phyloP scores from a whole-genome alignment of 2,797 vertebrate genomes.

The Pygocentrus nattereri region DNA sequence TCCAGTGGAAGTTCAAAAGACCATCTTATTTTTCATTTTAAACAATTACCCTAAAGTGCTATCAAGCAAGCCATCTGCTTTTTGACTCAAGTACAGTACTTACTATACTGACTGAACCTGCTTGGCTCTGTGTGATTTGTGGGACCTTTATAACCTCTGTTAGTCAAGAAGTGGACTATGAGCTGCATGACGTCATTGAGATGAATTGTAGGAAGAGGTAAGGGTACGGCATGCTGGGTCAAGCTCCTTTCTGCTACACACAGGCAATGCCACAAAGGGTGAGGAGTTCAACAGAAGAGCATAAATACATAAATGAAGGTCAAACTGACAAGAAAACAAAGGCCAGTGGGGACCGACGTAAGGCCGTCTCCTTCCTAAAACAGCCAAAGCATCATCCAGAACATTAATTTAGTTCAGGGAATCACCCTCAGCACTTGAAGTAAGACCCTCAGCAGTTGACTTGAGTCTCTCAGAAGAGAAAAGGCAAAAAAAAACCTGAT shows the following conservation, averaged over 20 bases:
- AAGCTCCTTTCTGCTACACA: slow-evolving; percentile 30
- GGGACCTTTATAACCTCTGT: slow-evolving; percentile 45
- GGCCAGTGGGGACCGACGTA: slow-evolving; percentile 57
- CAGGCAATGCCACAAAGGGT: slow-evolving; percentile 70
- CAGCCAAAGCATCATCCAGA: slow-evolving; percentile 30
- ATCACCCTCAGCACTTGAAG: background rate
- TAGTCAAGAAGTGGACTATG: slow-evolving; percentile 17
- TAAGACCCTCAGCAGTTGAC: too few relatives aligned
- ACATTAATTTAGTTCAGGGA: slow-evolving; percentile 10
- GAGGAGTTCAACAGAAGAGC: slow-evolving; percentile 77
- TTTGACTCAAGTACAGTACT: slow-evolving; percentile 12
- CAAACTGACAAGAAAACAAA: slow-evolving; percentile 82
- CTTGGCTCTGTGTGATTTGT: slow-evolving; percentile 30
- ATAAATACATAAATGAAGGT: slow-evolving; percentile 81
- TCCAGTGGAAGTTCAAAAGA: background rate
- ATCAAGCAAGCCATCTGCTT: slow-evolving; percentile 25
- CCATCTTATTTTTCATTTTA: slow-evolving; percentile 13
- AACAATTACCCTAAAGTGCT: background rate
- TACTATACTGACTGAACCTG: slow-evolving; percentile 5
- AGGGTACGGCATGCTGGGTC: slow-evolving; percentile 54
- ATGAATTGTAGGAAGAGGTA: slow-evolving; percentile 56
- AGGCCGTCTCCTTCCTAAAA: slow-evolving; percentile 68
- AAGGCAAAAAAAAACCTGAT: too few relatives aligned
- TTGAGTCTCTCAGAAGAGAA: background rate
- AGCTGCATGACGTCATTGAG: slow-evolving; percentile 35